These are phyloP conservation scores for Julus scanicus DNA, from an alignment of 2,888 invertebrate species.

Conservation along the genomic window DNA sequence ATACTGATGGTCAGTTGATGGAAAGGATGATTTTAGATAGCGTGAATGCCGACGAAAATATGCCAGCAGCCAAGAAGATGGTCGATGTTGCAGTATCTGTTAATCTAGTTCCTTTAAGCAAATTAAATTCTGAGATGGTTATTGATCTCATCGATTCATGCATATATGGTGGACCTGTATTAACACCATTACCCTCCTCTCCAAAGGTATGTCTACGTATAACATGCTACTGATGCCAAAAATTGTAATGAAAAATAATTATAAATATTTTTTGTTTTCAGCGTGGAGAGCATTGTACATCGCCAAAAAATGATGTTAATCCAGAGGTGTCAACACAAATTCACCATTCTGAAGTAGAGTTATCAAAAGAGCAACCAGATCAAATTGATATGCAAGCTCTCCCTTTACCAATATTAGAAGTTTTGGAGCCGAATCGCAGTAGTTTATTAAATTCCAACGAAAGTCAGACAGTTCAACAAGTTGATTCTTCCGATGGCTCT, in stretches of 20 bases:
- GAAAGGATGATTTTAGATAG: background rate
- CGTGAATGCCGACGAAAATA: background rate
- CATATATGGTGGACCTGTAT: background rate
- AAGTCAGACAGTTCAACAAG: background rate
- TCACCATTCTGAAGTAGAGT: background rate
- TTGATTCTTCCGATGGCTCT: background rate
- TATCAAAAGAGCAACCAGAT: background rate
- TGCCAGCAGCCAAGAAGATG: background rate
- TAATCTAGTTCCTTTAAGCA: background rate
- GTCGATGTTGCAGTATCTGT: background rate
- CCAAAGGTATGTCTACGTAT: background rate
- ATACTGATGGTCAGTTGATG: constrained; percentile 1
- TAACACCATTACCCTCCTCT: background rate
- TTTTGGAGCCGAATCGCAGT: background rate
- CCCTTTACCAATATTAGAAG: background rate
- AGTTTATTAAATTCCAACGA: background rate
- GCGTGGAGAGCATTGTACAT: background rate
- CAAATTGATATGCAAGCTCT: too few relatives aligned
- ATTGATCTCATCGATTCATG: background rate
- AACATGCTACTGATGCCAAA: too few relatives aligned
- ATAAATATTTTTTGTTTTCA: background rate
- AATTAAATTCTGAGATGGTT: background rate
- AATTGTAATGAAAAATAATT: too few relatives aligned
- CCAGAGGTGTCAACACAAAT: background rate
- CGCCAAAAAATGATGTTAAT: background rate